These are phyloP conservation scores for Cyclina sinensis DNA, from an alignment of 1,140 invertebrate species.

Conservation along the genomic window DNA sequence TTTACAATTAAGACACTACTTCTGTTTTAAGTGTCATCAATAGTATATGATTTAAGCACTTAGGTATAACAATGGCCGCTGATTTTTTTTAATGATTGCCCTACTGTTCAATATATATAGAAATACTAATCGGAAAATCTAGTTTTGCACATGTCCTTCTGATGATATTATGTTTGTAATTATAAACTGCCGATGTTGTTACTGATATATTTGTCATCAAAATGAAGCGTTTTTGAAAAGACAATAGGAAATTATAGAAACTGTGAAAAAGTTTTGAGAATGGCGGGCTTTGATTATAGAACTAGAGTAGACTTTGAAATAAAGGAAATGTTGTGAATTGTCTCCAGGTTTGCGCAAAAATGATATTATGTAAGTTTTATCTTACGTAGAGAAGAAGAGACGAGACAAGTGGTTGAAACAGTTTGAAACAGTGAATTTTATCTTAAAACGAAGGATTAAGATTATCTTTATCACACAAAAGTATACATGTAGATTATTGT, in stretches of 20 bases:
- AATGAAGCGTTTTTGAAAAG: conserved; percentile 4
- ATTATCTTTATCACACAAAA: too few species aligned
- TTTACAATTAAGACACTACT: not conserved
- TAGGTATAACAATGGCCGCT: too few species aligned
- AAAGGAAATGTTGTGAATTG: not conserved
- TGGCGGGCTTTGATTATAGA: not conserved
- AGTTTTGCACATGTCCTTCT: not conserved
- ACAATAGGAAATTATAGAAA: conserved; percentile 11
- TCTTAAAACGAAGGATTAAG: too few species aligned
- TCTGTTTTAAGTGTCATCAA: not conserved
- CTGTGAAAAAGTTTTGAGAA: conserved; percentile 3
- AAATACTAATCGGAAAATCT: not conserved
- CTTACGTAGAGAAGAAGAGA: not conserved
- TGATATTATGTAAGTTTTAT: not conserved
- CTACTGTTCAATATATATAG: not conserved
- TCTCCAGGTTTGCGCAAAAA: not conserved
- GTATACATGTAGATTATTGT: not conserved
- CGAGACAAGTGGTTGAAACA: not conserved
- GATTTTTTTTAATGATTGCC: not conserved
- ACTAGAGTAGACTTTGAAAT: not conserved
- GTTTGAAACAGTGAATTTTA: too few species aligned
- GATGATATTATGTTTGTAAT: not conserved
- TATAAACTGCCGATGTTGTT: not conserved
- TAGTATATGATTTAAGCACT: too few species aligned
- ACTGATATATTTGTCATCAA: conserved; percentile 14